Evolutionary conservation across 2,113 vertebrate genomes (phyloP).

Genomic region (Seriola dumerili): DNA sequence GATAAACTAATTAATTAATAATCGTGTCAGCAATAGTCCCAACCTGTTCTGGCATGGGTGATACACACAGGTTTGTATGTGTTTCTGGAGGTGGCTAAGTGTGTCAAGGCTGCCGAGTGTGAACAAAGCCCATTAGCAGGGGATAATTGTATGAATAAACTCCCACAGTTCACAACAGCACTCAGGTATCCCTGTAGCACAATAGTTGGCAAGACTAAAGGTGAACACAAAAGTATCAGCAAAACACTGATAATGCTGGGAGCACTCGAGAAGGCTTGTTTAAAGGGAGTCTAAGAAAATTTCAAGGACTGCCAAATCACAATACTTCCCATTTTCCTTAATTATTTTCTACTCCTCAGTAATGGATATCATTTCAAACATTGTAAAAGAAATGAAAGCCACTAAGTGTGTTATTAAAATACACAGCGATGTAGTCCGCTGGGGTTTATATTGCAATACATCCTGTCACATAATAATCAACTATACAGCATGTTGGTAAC

Average conservation of each 20-base stretch:
- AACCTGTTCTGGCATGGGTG: not conserved
- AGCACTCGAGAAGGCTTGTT: not conserved
- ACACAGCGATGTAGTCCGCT: not conserved
- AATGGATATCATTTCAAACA: slow-evolving; percentile 20
- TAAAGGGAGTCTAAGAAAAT: not conserved
- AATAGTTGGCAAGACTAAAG: not conserved
- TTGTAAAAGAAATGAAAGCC: slow-evolving; percentile 21
- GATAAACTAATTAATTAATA: not conserved
- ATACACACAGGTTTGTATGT: not conserved
- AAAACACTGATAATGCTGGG: not conserved
- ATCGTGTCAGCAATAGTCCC: too few relatives aligned
- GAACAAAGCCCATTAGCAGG: slow-evolving; percentile 11
- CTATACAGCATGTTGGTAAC: slow-evolving; percentile 3
- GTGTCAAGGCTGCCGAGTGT: not conserved
- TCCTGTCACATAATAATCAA: slow-evolving; percentile 2
- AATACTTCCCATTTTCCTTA: slow-evolving; percentile 11
- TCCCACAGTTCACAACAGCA: slow-evolving; percentile 2
- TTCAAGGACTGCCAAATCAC: slow-evolving; percentile 14
- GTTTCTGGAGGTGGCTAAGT: not conserved
- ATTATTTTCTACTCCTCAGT: slow-evolving; percentile 13
- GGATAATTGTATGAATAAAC: not conserved
- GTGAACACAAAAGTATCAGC: not conserved
- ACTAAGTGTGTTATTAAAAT: slow-evolving; percentile 11
- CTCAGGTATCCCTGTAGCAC: not conserved
- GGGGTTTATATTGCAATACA: slow-evolving; percentile 14